phyloP scores from a whole-genome alignment of 2,113 vertebrate genomes.

The Tupaia tana region DNA sequence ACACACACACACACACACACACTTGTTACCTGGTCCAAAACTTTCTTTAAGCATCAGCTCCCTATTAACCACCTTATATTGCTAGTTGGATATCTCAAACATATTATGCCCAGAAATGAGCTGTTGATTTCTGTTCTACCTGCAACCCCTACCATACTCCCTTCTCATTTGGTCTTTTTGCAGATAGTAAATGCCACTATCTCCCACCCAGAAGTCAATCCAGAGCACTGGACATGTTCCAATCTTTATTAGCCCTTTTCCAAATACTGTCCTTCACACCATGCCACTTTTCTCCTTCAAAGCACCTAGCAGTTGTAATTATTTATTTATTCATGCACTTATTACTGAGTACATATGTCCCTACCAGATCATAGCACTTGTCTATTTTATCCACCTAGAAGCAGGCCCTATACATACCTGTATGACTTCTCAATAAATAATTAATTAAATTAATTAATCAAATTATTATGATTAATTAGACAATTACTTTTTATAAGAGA shows the following conservation, averaged over 20 bases:
- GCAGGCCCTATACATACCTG: neutral
- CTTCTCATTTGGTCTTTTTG: neutral
- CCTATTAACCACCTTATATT: neutral
- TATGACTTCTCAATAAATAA: neutral
- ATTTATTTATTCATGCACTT: neutral
- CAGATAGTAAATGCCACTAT: neutral
- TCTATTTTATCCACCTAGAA: neutral
- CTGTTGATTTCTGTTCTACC: neutral
- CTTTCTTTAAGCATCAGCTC: neutral
- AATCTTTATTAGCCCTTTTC: neutral
- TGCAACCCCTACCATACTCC: neutral
- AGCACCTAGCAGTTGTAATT: neutral
- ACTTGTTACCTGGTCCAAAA: neutral
- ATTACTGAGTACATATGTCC: fast-evolving
- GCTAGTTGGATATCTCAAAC: neutral
- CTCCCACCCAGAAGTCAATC: neutral
- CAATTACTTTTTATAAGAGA: neutral
- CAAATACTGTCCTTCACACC: neutral
- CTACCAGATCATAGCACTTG: neutral
- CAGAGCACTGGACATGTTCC: neutral
- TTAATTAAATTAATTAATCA: neutral
- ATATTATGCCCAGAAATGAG: neutral
- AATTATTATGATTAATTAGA: neutral
- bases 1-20: too few relatives aligned
- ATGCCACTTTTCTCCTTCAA: neutral